phyloP scores from a whole-genome alignment of 2,797 vertebrate genomes.

The Tenualosa thibaudeaui region DNA sequence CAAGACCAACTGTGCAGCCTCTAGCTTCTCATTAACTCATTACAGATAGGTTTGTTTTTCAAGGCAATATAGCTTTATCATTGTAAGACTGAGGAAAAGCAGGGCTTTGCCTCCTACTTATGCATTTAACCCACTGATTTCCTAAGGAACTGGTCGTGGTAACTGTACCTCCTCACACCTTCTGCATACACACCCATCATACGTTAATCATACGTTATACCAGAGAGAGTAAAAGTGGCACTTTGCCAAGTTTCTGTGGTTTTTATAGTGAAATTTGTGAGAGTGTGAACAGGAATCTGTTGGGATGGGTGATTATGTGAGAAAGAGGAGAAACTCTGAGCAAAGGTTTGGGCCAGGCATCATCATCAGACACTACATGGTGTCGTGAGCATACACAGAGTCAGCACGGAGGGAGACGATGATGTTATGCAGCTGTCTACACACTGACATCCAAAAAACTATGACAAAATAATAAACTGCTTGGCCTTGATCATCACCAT shows the following conservation, averaged over 20 bases:
- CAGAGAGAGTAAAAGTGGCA: too few relatives aligned
- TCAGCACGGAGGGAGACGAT: constrained; percentile 2
- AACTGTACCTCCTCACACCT: too few relatives aligned
- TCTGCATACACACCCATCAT: too few relatives aligned
- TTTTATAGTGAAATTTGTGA: background rate
- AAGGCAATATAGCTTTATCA: too few relatives aligned
- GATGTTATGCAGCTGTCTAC: background rate
- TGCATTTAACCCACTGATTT: too few relatives aligned
- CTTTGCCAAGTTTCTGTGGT: too few relatives aligned
- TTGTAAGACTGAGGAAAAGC: too few relatives aligned
- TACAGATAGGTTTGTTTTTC: too few relatives aligned
- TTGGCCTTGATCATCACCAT: background rate
- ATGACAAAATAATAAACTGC: background rate
- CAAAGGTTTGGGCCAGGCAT: background rate
- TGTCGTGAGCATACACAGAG: background rate
- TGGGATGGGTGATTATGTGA: background rate
- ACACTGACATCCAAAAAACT: background rate
- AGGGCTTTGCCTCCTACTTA: too few relatives aligned
- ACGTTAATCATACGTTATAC: too few relatives aligned
- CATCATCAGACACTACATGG: background rate
- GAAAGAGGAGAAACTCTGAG: background rate
- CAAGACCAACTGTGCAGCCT: background rate
- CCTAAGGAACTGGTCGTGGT: too few relatives aligned
- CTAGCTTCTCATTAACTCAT: background rate
- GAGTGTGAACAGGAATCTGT: background rate